Percentiles rank a stretch among this genome's conserved stretches.
Evolutionary conservation across 2,797 vertebrate genomes (phyloP).

Genomic region (Pipistrellus pygmaeus): DNA sequence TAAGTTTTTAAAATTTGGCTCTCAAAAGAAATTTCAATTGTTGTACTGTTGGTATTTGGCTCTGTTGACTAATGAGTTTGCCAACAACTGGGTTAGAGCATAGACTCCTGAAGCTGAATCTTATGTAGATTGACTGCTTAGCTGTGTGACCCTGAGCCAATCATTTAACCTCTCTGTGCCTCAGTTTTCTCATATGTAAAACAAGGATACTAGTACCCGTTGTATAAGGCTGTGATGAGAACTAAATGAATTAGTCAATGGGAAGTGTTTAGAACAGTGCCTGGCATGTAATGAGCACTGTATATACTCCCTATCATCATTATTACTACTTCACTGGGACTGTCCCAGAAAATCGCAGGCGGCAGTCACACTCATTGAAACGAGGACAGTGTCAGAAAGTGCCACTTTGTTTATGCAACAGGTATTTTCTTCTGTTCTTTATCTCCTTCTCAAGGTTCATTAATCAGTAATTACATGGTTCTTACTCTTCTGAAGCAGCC

Average conservation of each 20-base stretch:
- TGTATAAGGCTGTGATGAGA: background rate
- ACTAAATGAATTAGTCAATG: background rate
- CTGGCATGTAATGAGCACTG: background rate
- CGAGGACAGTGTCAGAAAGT: background rate
- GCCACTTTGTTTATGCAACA: background rate
- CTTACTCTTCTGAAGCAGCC: background rate
- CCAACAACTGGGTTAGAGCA: background rate
- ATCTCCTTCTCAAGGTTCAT: background rate
- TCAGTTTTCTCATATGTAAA: constrained; percentile 22
- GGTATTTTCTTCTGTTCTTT: background rate
- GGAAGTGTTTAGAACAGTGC: background rate
- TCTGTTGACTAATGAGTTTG: too few species aligned
- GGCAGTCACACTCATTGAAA: background rate
- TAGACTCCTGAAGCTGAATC: background rate
- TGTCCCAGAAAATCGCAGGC: background rate
- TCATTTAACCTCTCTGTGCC: background rate
- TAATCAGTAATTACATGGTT: background rate
- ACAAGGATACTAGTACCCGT: background rate
- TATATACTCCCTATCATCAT: too few species aligned
- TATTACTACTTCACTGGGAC: background rate
- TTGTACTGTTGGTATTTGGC: too few species aligned
- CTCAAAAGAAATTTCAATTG: too few species aligned
- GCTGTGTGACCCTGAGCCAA: background rate
- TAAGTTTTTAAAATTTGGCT: too few species aligned
- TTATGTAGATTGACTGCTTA: background rate